Conservation (phyloP, 35 echinoderm and acorn worm species). For the Amphiura filiformis region DNA sequence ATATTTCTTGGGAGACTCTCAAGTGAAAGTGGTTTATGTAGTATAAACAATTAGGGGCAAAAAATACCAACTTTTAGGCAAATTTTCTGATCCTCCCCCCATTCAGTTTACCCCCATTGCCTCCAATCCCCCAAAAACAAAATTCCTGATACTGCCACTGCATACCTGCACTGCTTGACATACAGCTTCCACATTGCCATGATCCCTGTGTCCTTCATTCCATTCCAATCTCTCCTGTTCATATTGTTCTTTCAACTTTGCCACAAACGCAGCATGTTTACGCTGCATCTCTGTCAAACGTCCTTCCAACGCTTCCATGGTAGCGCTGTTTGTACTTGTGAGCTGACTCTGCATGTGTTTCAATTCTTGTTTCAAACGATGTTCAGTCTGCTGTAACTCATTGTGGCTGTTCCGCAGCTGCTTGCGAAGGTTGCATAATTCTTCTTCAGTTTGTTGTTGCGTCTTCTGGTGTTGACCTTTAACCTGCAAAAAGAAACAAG, state of each 20-base stretch:
- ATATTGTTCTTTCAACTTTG: background rate
- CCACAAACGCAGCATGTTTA: conserved; percentile 7
- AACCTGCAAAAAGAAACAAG: background rate
- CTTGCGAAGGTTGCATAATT: background rate
- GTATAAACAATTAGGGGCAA: too few species aligned
- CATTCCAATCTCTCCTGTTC: background rate
- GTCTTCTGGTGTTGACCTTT: background rate
- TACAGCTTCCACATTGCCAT: too few species aligned
- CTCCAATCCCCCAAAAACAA: too few species aligned
- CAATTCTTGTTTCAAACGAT: conserved; percentile 23
- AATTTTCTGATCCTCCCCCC: too few species aligned
- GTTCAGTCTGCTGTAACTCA: conserved; percentile 35
- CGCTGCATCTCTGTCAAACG: conserved; percentile 33
- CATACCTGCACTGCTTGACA: too few species aligned
- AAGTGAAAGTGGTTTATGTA: too few species aligned
- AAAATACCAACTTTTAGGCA: too few species aligned
- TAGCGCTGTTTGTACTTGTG: background rate
- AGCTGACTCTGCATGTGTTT: conserved; percentile 28
- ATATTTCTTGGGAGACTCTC: too few species aligned
- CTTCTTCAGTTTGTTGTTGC: conserved; percentile 15
- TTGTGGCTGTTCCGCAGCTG: conserved; percentile 17
- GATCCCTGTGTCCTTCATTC: background rate
- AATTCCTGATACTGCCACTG: too few species aligned
- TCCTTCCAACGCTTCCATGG: conserved; percentile 36
- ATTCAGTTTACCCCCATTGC: too few species aligned